These are phyloP conservation scores for Neolamprologus variostigma DNA, from an alignment of 2,113 vertebrate genomes.

Conservation along the genomic window DNA sequence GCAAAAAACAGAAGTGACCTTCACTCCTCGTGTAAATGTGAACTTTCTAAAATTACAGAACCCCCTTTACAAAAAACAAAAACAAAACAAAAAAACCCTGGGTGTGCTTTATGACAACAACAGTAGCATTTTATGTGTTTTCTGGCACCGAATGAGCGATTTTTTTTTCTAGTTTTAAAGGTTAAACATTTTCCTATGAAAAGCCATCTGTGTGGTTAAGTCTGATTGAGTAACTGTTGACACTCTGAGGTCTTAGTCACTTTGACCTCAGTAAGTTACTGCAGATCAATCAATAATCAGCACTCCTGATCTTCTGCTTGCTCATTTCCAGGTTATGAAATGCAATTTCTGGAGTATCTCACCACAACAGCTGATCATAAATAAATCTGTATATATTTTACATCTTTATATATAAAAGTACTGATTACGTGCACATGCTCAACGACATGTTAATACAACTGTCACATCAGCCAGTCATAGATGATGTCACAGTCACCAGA, in stretches of 20 bases:
- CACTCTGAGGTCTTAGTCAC: conserved; percentile 16
- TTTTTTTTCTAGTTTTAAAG: not conserved
- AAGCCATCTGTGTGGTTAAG: not conserved
- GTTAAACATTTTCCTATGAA: not conserved
- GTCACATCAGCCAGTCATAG: not conserved
- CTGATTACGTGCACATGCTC: too few species aligned
- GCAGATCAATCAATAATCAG: not conserved
- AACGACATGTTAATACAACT: not conserved
- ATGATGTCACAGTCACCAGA: not conserved
- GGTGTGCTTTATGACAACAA: not conserved
- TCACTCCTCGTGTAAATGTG: not conserved
- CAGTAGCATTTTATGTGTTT: not conserved
- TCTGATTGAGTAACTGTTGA: not conserved
- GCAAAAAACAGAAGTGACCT: not conserved
- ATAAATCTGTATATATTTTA: not conserved
- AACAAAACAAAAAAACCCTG: too few species aligned
- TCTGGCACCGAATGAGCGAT: not conserved
- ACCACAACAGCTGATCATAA: not conserved
- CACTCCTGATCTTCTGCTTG: not conserved
- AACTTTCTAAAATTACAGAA: not conserved
- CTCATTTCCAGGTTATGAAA: not conserved
- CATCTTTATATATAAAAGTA: not conserved
- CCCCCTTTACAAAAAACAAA: not conserved
- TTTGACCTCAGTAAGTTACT: not conserved
- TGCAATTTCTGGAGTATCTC: not conserved